These are phyloP conservation scores for Omphaloscelis lunosa DNA, from an alignment of 2,888 invertebrate genomes.

Conservation along the genomic window DNA sequence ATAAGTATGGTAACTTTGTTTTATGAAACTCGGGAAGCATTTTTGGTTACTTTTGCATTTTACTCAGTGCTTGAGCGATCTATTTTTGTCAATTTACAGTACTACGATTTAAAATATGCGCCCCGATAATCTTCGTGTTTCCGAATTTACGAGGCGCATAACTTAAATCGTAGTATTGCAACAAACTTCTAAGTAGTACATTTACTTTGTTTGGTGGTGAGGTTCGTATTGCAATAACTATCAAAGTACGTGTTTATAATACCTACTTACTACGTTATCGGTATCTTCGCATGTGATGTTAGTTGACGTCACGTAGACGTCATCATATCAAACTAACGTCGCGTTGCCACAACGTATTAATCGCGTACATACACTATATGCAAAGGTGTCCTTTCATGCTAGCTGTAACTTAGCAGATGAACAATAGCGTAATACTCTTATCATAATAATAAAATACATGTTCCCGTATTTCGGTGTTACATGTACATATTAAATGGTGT, in stretches of 20 bases:
- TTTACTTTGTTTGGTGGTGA: background rate
- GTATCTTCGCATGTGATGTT: background rate
- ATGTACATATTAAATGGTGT: conserved; percentile 32
- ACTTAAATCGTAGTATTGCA: no score
- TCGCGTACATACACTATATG: background rate
- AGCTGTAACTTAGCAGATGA: conserved; percentile 17
- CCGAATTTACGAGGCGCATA: no score
- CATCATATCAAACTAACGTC: background rate
- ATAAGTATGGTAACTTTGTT: conserved; percentile 1
- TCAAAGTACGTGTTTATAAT: background rate
- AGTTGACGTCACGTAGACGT: background rate
- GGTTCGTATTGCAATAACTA: background rate
- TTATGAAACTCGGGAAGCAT: background rate
- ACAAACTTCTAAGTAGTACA: no score
- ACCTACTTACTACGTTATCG: background rate
- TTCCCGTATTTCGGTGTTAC: conserved; percentile 14
- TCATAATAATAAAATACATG: conserved; percentile 24
- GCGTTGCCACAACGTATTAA: background rate
- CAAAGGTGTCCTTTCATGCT: background rate
- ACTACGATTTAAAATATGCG: no score
- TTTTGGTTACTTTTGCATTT: background rate
- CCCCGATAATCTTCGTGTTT: no score
- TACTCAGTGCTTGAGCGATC: background rate
- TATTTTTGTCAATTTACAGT: no score
- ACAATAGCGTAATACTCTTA: conserved; percentile 25